These are phyloP conservation scores for Pseudococcus jackbeardsleyi DNA, from an alignment of 2,888 invertebrate species.

Conservation along the genomic window DNA sequence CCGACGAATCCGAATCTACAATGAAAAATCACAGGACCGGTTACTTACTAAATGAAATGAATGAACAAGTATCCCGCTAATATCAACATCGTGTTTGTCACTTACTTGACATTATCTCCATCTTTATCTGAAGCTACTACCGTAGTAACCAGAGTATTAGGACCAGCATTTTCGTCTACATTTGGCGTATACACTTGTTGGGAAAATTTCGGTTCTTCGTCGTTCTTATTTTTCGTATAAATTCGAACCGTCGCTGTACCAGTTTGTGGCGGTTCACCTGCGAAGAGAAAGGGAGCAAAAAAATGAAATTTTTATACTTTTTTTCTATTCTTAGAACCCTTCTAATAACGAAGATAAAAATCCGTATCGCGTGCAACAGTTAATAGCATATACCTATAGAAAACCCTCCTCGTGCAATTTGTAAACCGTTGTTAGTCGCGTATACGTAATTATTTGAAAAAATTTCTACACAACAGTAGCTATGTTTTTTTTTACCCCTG, in stretches of 20 bases:
- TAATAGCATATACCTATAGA: not conserved
- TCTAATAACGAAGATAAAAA: conserved; percentile 8
- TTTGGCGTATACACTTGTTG: conserved; percentile 97
- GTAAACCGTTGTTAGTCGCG: not conserved
- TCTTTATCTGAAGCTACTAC: conserved; percentile 98
- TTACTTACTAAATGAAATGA: not conserved
- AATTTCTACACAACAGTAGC: conserved; percentile 13
- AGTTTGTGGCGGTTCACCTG: conserved; percentile 88
- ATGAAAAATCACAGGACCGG: conserved; percentile 18
- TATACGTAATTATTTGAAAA: conserved; percentile 40
- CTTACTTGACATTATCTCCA: conserved; percentile 94
- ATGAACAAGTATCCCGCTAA: not conserved
- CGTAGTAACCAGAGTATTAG: conserved; percentile 94
- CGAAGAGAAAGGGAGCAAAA: conserved; percentile 48
- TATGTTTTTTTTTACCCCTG: not conserved
- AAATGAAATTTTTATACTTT: conserved; percentile 28
- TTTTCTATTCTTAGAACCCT: not conserved
- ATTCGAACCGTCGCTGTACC: conserved; percentile 94
- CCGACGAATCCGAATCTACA: conserved; percentile 81
- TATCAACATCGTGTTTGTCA: conserved; percentile 68
- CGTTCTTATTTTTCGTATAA: conserved; percentile 98
- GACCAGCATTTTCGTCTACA: conserved; percentile 95
- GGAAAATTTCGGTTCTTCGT: conserved; percentile 96
- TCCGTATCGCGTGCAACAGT: conserved; percentile 39
- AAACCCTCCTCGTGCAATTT: not conserved